phyloP scores from a whole-genome alignment of 2,888 invertebrate genomes.

The Pegoplata infirma region DNA sequence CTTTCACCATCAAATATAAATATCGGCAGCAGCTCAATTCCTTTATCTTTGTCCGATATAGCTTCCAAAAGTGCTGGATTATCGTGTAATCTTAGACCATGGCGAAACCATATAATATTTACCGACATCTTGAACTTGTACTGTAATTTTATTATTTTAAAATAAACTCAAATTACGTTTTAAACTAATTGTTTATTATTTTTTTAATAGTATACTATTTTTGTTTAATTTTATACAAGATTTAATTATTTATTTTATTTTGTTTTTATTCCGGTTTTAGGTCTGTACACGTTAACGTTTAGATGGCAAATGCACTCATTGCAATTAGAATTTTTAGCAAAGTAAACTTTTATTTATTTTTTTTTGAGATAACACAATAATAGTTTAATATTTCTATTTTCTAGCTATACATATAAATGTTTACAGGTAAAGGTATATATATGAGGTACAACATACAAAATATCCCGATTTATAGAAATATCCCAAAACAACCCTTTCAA shows the following conservation, averaged over 20 bases:
- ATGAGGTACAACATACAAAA: too few relatives aligned
- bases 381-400: too few relatives aligned
- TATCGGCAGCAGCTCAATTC: constrained; percentile 80
- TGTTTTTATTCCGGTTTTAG: constrained; percentile 16
- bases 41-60: constrained; percentile 72
- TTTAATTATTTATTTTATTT: constrained; percentile 20
- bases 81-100: constrained; percentile 85
- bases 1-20: constrained; percentile 88
- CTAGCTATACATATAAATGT: too few relatives aligned
- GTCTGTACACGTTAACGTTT: constrained; percentile 54
- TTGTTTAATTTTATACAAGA: neutral
- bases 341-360: too few relatives aligned
- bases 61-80: constrained; percentile 83
- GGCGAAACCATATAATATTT: constrained; percentile 85
- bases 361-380: too few relatives aligned
- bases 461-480: too few relatives aligned
- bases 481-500: too few relatives aligned
- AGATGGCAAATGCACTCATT: constrained; percentile 62
- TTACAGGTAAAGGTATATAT: too few relatives aligned
- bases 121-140: constrained; percentile 62
- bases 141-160: neutral
- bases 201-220: neutral
- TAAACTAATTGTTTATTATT: constrained; percentile 1
- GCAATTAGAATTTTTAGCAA: constrained; percentile 32
- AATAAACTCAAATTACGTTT: neutral